Base-by-base conservation (phyloP, 2,113 vertebrate genomes). In the Campylomormyrus numenius region DNA sequence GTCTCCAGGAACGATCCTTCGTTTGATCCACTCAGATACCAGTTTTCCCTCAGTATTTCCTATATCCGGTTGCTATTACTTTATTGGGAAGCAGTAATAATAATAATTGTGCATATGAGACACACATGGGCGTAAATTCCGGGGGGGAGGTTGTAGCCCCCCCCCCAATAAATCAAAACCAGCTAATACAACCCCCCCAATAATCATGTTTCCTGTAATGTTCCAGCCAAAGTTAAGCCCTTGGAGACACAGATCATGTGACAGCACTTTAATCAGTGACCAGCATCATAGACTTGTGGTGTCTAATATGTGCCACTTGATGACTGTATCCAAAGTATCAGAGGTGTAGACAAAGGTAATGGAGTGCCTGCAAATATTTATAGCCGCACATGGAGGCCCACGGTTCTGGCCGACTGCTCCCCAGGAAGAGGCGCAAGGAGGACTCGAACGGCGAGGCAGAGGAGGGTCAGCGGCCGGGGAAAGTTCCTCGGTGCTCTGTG, bases 341-440 rank as follows among this genome's bases (percentile, higher is more conserved):
- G 74, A 80, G 74, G 74, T 80, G 35, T 80, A 35, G 35, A 80
- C 3, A 39, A 80, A 42, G 74, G 74, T 42, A 39, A 80, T 80
- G 35, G 35, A 80, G 35, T 80, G 74, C 13, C 74, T 42, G 74
- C 35, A 42, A 39, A 42, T 19, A 80, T 80, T 80, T 80, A 17
- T 39, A 80, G 74, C 35, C 35, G 0, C 35, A 80, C 58, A 93
- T 93, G 93, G 92, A 93, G 39, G 90, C 92, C 17, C 92, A 91
- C 4, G 52, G 88, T n/a, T 92, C 92, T 49, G 88, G 66, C 5
- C 88, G 80, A 8, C 7, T 87, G 19, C 3, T 91, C 56, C 90
- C 92, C 85, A 91, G 91, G 88, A 93, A 93, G 91, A 93, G 92
- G 77, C 91, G 90, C 77, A 90, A 91, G 90, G 92, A 93, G 17